A percentile compares a stretch with the other conserved stretches of the same genome.
Conservation (phyloP, 1,140 invertebrate species). For the Chrysomallon squamiferum region DNA sequence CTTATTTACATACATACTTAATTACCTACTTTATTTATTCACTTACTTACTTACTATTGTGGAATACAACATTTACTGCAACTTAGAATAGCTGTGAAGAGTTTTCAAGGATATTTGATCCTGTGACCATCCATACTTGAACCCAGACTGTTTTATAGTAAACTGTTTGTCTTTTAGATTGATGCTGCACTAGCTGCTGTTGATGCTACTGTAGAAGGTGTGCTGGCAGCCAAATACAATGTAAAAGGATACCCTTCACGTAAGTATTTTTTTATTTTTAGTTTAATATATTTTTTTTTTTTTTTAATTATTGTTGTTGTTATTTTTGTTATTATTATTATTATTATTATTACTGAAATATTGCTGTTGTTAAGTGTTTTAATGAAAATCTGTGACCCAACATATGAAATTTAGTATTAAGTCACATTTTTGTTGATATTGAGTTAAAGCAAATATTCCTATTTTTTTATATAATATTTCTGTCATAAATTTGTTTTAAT, state of each 20-base stretch:
- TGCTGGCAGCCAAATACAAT: conserved; percentile 72
- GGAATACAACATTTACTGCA: no score
- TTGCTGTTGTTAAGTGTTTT: background rate
- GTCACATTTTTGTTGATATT: background rate
- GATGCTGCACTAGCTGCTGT: conserved; percentile 77
- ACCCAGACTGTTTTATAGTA: no score
- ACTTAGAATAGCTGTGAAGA: no score
- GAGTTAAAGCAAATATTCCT: background rate
- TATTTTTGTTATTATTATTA: background rate
- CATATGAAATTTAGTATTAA: conserved; percentile 75
- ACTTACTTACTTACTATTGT: no score
- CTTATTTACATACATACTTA: no score
- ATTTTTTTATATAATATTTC: no score
- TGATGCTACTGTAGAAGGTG: conserved; percentile 78
- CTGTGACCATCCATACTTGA: no score
- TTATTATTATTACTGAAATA: background rate
- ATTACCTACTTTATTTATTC: no score
- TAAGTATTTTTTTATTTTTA: conserved; percentile 30
- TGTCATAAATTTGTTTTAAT: no score
- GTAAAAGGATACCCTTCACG: conserved; percentile 82
- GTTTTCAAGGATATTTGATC: no score
- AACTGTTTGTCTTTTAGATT: background rate
- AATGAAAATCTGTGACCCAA: background rate
- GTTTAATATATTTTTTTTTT: conserved; percentile 5
- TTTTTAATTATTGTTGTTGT: background rate